phyloP scores from a whole-genome alignment of 2,797 vertebrate species.

The Pogonophryne albipinna region DNA sequence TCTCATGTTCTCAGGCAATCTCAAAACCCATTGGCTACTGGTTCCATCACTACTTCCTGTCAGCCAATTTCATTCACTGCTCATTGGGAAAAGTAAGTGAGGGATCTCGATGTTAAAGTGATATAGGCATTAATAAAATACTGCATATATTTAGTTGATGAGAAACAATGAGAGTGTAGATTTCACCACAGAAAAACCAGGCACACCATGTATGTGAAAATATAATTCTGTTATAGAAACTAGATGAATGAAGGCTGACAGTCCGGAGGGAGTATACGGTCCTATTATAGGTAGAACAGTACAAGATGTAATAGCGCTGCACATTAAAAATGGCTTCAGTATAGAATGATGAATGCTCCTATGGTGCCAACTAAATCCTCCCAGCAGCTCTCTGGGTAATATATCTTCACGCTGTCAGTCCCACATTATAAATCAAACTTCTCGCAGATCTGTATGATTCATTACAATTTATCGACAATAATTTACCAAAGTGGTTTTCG shows the following conservation, averaged over 20 bases:
- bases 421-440: conserved; percentile 84
- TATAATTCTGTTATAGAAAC: background rate
- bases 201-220: background rate
- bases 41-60: no score
- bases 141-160: background rate
- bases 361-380: conserved; percentile 76
- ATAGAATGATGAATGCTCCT: conserved; percentile 79
- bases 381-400: conserved; percentile 72
- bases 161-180: background rate
- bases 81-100: background rate
- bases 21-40: no score
- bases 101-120: background rate
- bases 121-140: background rate
- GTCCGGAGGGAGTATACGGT: conserved; percentile 32
- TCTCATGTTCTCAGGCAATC: background rate
- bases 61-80: no score
- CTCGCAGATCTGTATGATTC: conserved; percentile 81
- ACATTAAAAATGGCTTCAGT: conserved; percentile 72
- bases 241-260: conserved; percentile 19
- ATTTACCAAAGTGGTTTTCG: conserved; percentile 85
- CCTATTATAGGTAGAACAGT: conserved; percentile 53
- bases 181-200: background rate
- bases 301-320: conserved; percentile 65
- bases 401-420: conserved; percentile 74
- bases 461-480: conserved; percentile 84